These are phyloP conservation scores for Premnoplex brunnescens DNA, from an alignment of 2,797 vertebrate genomes.

Conservation along the genomic window DNA sequence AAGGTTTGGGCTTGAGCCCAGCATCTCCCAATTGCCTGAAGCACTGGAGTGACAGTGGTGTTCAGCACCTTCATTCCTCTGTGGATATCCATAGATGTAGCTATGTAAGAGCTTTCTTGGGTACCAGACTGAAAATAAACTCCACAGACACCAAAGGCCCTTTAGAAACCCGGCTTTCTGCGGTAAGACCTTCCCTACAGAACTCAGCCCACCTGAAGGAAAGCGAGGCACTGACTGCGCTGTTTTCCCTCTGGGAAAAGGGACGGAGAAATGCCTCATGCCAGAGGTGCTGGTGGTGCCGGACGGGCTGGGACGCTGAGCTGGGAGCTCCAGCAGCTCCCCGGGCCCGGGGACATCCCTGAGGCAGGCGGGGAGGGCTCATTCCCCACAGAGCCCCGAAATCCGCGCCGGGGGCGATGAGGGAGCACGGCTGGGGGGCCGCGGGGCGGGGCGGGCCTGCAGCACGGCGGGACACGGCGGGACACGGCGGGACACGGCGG, in stretches of 20 bases:
- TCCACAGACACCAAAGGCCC: not conserved
- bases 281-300: not conserved
- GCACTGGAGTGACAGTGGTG: not conserved
- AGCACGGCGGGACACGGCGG: too few relatives aligned
- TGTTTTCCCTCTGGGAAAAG: not conserved
- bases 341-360: rapidly evolving
- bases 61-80: not conserved
- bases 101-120: not conserved
- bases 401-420: too few relatives aligned
- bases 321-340: rapidly evolving
- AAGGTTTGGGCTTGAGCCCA: not conserved
- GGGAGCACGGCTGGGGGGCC: too few relatives aligned
- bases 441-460: too few relatives aligned
- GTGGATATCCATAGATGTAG: not conserved
- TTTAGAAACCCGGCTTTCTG: not conserved
- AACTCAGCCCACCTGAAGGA: not conserved
- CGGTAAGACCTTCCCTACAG: not conserved
- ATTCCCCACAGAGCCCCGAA: too few relatives aligned
- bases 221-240: rapidly evolving
- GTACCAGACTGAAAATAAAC: not conserved
- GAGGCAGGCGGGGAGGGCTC: too few relatives aligned
- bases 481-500: too few relatives aligned
- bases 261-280: not conserved
- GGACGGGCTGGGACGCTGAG: rapidly evolving
- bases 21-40: not conserved